phyloP scores from a whole-genome alignment of 2,888 invertebrate species.

The Thysanoteuthis rhombus region DNA sequence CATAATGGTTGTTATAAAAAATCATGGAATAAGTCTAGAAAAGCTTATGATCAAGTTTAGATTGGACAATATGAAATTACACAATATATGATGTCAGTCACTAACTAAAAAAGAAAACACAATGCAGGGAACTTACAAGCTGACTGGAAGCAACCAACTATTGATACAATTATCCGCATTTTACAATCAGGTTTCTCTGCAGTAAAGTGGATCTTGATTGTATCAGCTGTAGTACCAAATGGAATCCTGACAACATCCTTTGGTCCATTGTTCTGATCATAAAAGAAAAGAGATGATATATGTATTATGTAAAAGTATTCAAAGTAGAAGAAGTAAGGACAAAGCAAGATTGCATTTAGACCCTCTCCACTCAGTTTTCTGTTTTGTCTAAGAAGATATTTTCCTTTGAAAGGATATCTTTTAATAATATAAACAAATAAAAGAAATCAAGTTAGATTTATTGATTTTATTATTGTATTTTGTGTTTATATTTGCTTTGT shows the following conservation, averaged over 20 bases:
- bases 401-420: neutral
- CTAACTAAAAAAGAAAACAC: neutral
- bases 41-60: too few relatives aligned
- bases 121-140: neutral
- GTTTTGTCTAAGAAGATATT: neutral
- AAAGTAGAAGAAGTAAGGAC: neutral
- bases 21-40: too few relatives aligned
- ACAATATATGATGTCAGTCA: neutral
- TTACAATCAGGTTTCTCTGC: neutral
- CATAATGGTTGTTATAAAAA: too few relatives aligned
- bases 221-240: slow-evolving; percentile 1
- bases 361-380: neutral
- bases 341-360: neutral
- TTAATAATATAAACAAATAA: neutral
- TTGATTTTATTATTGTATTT: neutral
- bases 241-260: slow-evolving; percentile 1
- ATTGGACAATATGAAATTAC: too few relatives aligned
- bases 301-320: neutral
- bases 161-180: neutral
- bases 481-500: too few relatives aligned
- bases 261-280: neutral
- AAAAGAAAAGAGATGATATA: neutral
- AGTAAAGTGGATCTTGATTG: neutral
- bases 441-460: neutral
- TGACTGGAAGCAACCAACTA: neutral